Base-by-base conservation (phyloP, 2,113 vertebrate species). In the Oncorhynchus keta region DNA sequence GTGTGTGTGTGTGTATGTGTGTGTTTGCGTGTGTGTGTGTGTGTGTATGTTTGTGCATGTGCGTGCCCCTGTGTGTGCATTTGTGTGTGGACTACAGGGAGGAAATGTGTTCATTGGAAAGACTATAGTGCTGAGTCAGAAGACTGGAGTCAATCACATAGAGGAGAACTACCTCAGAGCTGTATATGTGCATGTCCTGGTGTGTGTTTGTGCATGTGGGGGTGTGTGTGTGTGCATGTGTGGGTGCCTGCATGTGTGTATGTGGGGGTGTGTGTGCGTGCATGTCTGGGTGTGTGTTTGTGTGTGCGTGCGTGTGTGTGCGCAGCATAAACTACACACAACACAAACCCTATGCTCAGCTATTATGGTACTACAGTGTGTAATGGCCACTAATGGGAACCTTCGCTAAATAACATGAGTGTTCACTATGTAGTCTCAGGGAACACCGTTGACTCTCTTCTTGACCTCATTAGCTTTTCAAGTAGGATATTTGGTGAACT, bases 91-190 rank as follows among this genome's bases (percentile, higher is more conserved):
- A 45, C 39, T 9, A 45, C 8, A 45, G 39, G 0, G 8, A 11
- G 39, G 39, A 45, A 11, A 45, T 45, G 39, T 45, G 2, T 45
- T 45, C 39, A 45, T 9, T 11, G 9, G 73, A 55, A 48, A 57
- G 55, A 57, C 24, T 76, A 59, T 77, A 74, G 49, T 87, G 89
- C 89, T 84, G 88, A 89, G 73, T 89, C 87, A 88, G 77, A 84
- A 6, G 30, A 75, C 48, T 68, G 26, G 66, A 61, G 55, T 70
- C 78, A 83, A 86, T 83, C 45, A 51, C 70, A 45, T 45, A 45
- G 39, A 45, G 39, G 39, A 45, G 9, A 45, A 45, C 26, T 3
- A 45, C 39, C 39, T 45, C 16, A 0, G 66, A 0, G 66, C 48
- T 45, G 16, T 30, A 2, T 32, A 28, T 14, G 26, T 35, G 32